Base-by-base conservation (phyloP, 1,140 invertebrate genomes). In the Zaprionus ornatus region DNA sequence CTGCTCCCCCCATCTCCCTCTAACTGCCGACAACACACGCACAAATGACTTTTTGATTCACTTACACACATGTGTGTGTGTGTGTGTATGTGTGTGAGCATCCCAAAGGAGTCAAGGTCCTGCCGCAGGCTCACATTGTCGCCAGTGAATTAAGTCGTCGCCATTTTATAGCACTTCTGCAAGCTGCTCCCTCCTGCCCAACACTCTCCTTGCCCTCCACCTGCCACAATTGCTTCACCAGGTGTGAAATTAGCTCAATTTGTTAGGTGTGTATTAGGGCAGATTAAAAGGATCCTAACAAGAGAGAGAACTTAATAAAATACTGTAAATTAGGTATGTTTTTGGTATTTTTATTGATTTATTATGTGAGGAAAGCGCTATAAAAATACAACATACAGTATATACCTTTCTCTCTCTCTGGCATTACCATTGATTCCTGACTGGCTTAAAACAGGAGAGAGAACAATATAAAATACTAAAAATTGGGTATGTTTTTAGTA, bases 11-110 rank as follows among this genome's bases (percentile, higher is more conserved):
- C 17, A 1, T 19, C n/a, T 12, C 9, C 10, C 17, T 60, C 50
- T 63, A 68, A 66, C 67, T 59, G 29, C 67, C 32, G 19, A 17
- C 48, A 52, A 23, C 42, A 54, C 29, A 64, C 61, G 68, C 77
- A 88, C 71, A 88, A 87, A 87, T 87, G 77, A 88, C 84, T 87
- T 87, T 87, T 87, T 87, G 84, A 87, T 87, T 88, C 83, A 87
- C 84, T 87, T 83, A 50, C 19, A 23, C 21, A 12, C 61, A 35
- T 27, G 56, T 17, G 29, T 61, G 37, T 57, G 23, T 52, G 40
- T 59, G 35, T 45, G 32, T 37, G 57, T 48, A 48, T 50, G 37
- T 52, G 54, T 29, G 17, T 29, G 68, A 70, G 52, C 65, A 82
- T 82, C 83, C 77, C 82, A 72, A 86, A 86, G 79, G 79, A 76